phyloP scores from a whole-genome alignment of 2,888 invertebrate genomes.

The Strigamia maritima region DNA sequence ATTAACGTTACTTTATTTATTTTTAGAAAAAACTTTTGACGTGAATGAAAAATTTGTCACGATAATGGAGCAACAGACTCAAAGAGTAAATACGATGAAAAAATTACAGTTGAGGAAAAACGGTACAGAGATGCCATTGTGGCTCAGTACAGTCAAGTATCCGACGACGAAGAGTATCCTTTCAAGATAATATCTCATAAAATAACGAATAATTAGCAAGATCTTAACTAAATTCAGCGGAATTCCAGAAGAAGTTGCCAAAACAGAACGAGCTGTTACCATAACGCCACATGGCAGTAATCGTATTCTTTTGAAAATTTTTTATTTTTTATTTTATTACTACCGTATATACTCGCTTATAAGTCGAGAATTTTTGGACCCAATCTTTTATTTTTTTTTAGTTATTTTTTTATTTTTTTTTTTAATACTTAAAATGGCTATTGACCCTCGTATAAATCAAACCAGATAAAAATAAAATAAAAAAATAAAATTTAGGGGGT shows the following conservation, averaged over 20 bases:
- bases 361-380: too few species aligned
- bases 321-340: not conserved
- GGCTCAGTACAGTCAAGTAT: slow-evolving; percentile 75
- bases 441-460: too few species aligned
- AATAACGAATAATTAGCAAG: not conserved
- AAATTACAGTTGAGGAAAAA: slow-evolving; percentile 76
- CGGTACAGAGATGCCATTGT: slow-evolving; percentile 81
- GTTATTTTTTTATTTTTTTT: too few species aligned
- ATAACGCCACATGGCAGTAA: not conserved
- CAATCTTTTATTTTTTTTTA: too few species aligned
- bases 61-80: slow-evolving; percentile 70
- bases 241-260: slow-evolving; percentile 57
- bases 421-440: too few species aligned
- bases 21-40: slow-evolving; percentile 48
- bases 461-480: too few species aligned
- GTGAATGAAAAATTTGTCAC: slow-evolving; percentile 66
- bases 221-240: slow-evolving; percentile 46
- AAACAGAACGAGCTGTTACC: slow-evolving; percentile 44
- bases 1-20: not conserved
- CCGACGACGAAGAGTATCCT: slow-evolving; percentile 45
- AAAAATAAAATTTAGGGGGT: too few species aligned
- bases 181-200: slow-evolving; percentile 46
- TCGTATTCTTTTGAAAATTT: not conserved
- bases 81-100: slow-evolving; percentile 67
- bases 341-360: too few species aligned